These are phyloP conservation scores for Arctia plantaginis DNA, from an alignment of 2,888 invertebrate genomes.

Conservation along the genomic window DNA sequence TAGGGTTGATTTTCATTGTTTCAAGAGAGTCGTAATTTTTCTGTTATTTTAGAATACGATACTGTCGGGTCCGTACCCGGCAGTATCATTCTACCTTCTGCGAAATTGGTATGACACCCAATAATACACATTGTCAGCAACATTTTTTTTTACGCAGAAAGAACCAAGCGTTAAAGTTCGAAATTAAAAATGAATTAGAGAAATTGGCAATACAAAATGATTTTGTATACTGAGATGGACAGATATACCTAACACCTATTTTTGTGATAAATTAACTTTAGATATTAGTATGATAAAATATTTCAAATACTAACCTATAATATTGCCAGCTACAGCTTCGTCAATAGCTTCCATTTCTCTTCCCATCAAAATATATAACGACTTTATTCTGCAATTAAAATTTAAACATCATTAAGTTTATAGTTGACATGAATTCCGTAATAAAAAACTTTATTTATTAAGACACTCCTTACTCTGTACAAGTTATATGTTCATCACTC, in stretches of 20 bases:
- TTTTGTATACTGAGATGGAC: not conserved
- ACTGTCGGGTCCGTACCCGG: no score
- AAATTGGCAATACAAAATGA: not conserved
- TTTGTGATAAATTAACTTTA: not conserved
- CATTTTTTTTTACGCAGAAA: not conserved
- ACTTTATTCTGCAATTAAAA: slow-evolving; percentile 86
- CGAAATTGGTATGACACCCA: no score
- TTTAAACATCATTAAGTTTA: not conserved
- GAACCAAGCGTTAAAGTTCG: not conserved
- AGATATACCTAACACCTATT: not conserved
- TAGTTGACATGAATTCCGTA: not conserved
- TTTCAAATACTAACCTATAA: slow-evolving; percentile 87
- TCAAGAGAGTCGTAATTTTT: not conserved
- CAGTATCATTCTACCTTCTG: no score
- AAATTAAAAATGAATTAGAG: not conserved
- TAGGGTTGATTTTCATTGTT: no score
- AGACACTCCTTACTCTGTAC: slow-evolving; percentile 76
- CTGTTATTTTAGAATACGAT: not conserved
- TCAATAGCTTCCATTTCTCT: slow-evolving; percentile 93
- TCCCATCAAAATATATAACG: slow-evolving; percentile 97
- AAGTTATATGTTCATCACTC: slow-evolving; percentile 89
- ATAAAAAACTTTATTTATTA: not conserved
- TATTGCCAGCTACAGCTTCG: slow-evolving; percentile 95
- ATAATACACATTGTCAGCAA: no score
- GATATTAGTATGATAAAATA: not conserved